phyloP scores from a whole-genome alignment of 1,140 invertebrate genomes.

The Doryteuthis pealeii region DNA sequence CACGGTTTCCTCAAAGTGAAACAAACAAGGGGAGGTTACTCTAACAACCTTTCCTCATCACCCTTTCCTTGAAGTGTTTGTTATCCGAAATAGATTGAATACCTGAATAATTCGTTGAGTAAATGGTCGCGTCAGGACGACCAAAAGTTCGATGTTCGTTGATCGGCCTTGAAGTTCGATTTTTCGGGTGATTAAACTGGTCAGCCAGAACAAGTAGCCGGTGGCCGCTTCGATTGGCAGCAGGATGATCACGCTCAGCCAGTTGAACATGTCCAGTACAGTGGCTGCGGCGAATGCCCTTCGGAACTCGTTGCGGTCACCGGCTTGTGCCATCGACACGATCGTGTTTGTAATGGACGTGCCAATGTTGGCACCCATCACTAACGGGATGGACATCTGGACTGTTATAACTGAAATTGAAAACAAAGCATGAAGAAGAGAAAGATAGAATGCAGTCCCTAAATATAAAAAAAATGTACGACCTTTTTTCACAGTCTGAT shows the following conservation, averaged over 20 bases:
- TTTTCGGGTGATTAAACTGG: slow-evolving; percentile 49
- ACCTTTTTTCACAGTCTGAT: too few species aligned
- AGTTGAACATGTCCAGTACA: slow-evolving; percentile 68
- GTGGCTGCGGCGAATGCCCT: slow-evolving; percentile 66
- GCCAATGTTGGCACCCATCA: slow-evolving; percentile 69
- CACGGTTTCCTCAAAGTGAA: too few species aligned
- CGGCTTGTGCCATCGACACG: slow-evolving; percentile 62
- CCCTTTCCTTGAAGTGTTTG: too few species aligned
- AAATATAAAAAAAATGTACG: too few species aligned
- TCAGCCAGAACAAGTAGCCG: slow-evolving; percentile 59
- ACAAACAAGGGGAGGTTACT: too few species aligned
- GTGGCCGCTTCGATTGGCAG: slow-evolving; percentile 61
- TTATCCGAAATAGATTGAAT: too few species aligned
- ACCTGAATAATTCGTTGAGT: slow-evolving; percentile 63
- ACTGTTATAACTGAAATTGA: slow-evolving; percentile 29
- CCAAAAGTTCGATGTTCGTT: slow-evolving; percentile 58
- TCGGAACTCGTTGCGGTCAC: slow-evolving; percentile 62
- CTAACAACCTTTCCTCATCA: too few species aligned
- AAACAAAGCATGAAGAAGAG: too few species aligned
- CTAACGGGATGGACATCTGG: slow-evolving; percentile 64
- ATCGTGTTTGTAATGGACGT: slow-evolving; percentile 69
- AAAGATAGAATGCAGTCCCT: too few species aligned
- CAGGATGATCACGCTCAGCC: slow-evolving; percentile 62
- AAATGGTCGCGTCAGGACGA: slow-evolving; percentile 63
- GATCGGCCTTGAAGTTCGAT: slow-evolving; percentile 37